Percentiles rank a stretch among this genome's conserved stretches.
Evolutionary conservation across 2,888 invertebrate species (phyloP).

Genomic region (Nyleta sp.): DNA sequence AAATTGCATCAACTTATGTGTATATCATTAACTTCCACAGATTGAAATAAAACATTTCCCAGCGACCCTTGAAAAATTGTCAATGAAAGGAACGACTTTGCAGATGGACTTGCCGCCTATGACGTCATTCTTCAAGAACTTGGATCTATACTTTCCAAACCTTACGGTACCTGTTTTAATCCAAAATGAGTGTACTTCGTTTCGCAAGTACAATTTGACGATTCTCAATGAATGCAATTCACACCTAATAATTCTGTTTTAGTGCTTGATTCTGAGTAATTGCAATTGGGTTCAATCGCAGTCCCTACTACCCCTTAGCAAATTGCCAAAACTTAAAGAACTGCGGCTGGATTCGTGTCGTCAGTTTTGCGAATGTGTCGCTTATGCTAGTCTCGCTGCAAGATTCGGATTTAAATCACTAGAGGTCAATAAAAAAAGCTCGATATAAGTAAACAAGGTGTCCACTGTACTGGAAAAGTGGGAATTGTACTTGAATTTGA

Average conservation of each 20-base stretch:
- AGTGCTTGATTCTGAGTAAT: slow-evolving; percentile 88
- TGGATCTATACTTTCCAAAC: slow-evolving; percentile 83
- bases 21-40: no score
- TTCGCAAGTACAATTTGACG: no score
- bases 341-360: slow-evolving; percentile 87
- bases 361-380: slow-evolving; percentile 88
- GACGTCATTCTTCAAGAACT: slow-evolving; percentile 84
- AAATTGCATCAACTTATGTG: no score
- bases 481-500: no score
- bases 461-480: no score
- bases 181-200: no score
- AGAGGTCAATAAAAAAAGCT: slow-evolving; percentile 79
- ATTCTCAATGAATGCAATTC: no score
- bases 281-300: slow-evolving; percentile 90
- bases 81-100: slow-evolving; percentile 84
- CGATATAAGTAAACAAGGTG: no score
- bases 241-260: slow-evolving; percentile 39
- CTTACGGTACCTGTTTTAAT: slow-evolving; percentile 82
- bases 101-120: slow-evolving; percentile 80
- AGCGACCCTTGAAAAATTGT: slow-evolving; percentile 85
- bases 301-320: slow-evolving; percentile 89
- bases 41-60: slow-evolving; percentile 87
- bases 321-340: slow-evolving; percentile 85
- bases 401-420: slow-evolving; percentile 87
- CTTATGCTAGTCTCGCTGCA: slow-evolving; percentile 90